Evolutionary conservation across 1,140 invertebrate genomes (phyloP).

Genomic region (Andrena cerasifolii): DNA sequence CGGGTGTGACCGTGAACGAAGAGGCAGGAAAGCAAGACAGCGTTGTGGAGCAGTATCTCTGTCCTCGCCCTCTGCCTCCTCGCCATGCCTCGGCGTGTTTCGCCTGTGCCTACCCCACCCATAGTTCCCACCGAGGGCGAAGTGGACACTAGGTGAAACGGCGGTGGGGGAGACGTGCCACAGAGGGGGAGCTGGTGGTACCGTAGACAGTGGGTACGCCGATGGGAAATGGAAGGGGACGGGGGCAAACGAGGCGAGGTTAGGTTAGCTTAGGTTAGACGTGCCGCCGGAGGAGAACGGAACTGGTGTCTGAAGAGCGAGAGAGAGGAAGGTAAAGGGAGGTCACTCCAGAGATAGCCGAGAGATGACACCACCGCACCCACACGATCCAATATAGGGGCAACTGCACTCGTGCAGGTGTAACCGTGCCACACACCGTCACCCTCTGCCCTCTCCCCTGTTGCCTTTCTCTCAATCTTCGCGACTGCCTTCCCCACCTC

Average conservation of each 20-base stretch:
- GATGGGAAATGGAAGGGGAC: slow-evolving; percentile 49
- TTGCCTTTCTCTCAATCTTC: slow-evolving; percentile 36
- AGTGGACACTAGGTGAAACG: slow-evolving; percentile 73
- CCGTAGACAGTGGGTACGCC: slow-evolving; percentile 40
- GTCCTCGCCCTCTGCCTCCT: slow-evolving; percentile 62
- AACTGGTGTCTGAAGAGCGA: slow-evolving; percentile 64
- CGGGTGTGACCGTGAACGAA: slow-evolving; percentile 81
- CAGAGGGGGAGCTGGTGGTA: slow-evolving; percentile 58
- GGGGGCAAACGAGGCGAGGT: slow-evolving; percentile 47
- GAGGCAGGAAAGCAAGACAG: slow-evolving; percentile 79
- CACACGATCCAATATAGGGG: slow-evolving; percentile 64
- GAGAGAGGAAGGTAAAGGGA: slow-evolving; percentile 36
- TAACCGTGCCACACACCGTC: slow-evolving; percentile 64
- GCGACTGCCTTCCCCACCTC: slow-evolving; percentile 14
- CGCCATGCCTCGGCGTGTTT: slow-evolving; percentile 49
- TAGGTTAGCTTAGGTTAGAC: slow-evolving; percentile 75
- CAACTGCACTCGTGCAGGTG: slow-evolving; percentile 74
- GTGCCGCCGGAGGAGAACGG: slow-evolving; percentile 71
- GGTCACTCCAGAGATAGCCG: slow-evolving; percentile 76
- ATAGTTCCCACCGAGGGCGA: slow-evolving; percentile 63
- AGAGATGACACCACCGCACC: slow-evolving; percentile 80
- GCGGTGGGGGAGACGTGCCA: slow-evolving; percentile 39
- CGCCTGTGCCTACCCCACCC: slow-evolving; percentile 59
- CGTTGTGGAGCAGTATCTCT: slow-evolving; percentile 78
- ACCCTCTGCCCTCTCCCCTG: slow-evolving; percentile 30